These are phyloP conservation scores for Astreopora myriophthalma DNA, from an alignment of 64 coral and sea anemone species.

Conservation along the genomic window DNA sequence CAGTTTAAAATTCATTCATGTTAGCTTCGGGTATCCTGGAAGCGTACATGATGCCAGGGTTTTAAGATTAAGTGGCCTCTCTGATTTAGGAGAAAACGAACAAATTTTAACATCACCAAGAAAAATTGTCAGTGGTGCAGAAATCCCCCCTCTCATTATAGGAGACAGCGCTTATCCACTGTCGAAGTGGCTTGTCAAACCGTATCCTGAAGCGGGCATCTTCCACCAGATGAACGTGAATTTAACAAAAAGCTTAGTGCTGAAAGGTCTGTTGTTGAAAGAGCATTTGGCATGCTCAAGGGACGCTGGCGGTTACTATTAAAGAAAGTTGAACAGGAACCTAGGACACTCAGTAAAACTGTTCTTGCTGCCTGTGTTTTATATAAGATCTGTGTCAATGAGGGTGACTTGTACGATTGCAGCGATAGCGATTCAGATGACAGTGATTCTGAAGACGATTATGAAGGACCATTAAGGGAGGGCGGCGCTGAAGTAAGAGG, in stretches of 20 bases:
- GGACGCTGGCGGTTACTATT: slow-evolving; percentile 48
- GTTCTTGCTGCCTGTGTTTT: slow-evolving; percentile 45
- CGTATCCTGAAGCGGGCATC: not conserved
- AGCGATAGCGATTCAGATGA: slow-evolving; percentile 1
- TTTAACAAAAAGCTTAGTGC: too few relatives aligned
- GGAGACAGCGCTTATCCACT: too few relatives aligned
- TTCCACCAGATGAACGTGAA: not conserved
- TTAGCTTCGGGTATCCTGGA: not conserved
- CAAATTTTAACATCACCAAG: too few relatives aligned
- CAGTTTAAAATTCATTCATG: too few relatives aligned
- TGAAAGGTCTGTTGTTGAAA: too few relatives aligned
- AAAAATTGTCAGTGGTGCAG: too few relatives aligned
- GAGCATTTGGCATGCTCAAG: slow-evolving; percentile 61
- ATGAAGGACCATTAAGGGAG: not conserved
- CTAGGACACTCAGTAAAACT: not conserved
- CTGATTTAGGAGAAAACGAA: not conserved
- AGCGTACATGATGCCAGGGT: not conserved
- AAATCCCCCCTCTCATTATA: too few relatives aligned
- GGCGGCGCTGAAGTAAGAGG: not conserved
- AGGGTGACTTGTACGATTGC: not conserved
- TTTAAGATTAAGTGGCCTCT: not conserved
- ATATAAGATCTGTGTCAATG: slow-evolving; percentile 43
- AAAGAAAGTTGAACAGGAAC: slow-evolving; percentile 49
- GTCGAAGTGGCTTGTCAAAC: too few relatives aligned
- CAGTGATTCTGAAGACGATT: not conserved